Evolutionary conservation across 2,888 invertebrate species (phyloP).

Genomic region (Athrips mouffetella): DNA sequence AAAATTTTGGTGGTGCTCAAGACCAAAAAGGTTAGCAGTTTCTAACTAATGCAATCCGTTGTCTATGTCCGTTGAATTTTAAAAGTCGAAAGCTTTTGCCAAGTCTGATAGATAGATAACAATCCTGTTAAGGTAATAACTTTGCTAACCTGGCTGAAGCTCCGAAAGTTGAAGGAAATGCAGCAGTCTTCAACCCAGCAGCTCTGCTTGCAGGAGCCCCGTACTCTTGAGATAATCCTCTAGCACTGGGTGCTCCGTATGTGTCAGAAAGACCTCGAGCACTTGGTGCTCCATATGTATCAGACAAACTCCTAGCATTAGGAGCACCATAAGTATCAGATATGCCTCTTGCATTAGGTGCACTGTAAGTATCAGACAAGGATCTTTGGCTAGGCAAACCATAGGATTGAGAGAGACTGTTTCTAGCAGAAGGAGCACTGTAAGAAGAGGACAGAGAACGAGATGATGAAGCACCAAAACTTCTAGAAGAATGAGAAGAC

Average conservation of each 20-base stretch:
- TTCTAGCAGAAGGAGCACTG: constrained; percentile 37
- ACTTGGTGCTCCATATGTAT: constrained; percentile 71
- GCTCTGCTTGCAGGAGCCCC: constrained; percentile 56
- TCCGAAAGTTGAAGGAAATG: constrained; percentile 52
- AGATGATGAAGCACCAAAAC: constrained; percentile 27
- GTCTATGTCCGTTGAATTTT: too few species aligned
- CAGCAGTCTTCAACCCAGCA: constrained; percentile 51
- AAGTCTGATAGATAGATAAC: too few species aligned
- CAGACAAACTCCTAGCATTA: constrained; percentile 44
- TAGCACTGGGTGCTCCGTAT: constrained; percentile 37
- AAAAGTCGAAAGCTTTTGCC: too few species aligned
- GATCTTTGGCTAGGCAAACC: constrained; percentile 56
- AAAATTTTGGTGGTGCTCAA: too few species aligned
- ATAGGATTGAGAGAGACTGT: constrained; percentile 33
- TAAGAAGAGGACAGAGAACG: constrained; percentile 38
- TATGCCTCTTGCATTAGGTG: constrained; percentile 35
- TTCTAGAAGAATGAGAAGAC: neutral
- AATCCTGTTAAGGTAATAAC: neutral
- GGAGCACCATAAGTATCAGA: constrained; percentile 61
- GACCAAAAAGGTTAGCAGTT: too few species aligned
- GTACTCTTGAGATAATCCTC: constrained; percentile 58
- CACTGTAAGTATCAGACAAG: constrained; percentile 28
- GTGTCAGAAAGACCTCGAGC: constrained; percentile 27
- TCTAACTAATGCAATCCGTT: too few species aligned
- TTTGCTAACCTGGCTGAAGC: constrained; percentile 41